Evolutionary conservation across 2,888 invertebrate species (phyloP).

Genomic region (Eupithecia insigniata): DNA sequence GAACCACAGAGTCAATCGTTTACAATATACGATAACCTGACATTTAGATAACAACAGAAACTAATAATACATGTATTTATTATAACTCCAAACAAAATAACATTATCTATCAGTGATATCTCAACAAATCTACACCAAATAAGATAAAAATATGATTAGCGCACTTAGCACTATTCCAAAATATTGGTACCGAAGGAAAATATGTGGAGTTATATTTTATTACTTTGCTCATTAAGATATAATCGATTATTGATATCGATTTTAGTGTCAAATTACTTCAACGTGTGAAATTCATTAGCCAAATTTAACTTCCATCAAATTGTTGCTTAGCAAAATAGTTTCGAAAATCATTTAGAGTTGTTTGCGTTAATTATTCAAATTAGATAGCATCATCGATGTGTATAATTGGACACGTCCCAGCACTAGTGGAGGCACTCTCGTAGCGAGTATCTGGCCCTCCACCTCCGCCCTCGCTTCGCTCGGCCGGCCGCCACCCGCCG

Average conservation of each 20-base stretch:
- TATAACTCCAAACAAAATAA: neutral
- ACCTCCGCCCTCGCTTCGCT: slow-evolving; percentile 18
- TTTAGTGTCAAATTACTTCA: slow-evolving; percentile 11
- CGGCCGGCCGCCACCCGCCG: slow-evolving; percentile 19
- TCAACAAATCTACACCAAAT: neutral
- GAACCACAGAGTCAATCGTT: neutral
- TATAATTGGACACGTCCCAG: slow-evolving; percentile 63
- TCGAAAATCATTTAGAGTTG: slow-evolving; percentile 39
- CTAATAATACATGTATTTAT: neutral
- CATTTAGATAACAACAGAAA: neutral
- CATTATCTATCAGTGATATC: neutral
- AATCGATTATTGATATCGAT: neutral
- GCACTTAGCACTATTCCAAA: neutral
- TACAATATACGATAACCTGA: neutral
- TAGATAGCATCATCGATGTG: slow-evolving; percentile 69
- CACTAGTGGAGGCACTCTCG: slow-evolving; percentile 54
- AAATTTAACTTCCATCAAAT: neutral
- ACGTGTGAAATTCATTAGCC: slow-evolving; percentile 45
- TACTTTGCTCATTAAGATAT: neutral
- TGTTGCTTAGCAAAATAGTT: slow-evolving; percentile 1
- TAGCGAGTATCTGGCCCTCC: slow-evolving; percentile 24
- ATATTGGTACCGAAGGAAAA: neutral
- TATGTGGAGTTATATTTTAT: neutral
- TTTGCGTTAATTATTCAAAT: slow-evolving; percentile 54
- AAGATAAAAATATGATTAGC: neutral